Evolutionary conservation across 2,888 invertebrate species (phyloP).

Genomic region (Nephrotoma appendiculata): DNA sequence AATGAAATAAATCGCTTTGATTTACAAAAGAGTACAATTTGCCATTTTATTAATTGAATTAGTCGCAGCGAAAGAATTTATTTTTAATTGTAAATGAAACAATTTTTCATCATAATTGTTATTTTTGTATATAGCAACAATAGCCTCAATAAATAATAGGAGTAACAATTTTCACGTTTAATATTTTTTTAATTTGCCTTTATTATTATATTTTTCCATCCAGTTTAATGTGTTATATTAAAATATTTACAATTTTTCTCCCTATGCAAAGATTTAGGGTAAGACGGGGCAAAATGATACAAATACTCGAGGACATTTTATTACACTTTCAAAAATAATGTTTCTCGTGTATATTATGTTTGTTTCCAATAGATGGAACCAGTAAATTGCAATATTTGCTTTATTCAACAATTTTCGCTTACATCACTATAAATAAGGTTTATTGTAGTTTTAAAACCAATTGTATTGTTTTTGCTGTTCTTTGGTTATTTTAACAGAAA

Average conservation of each 20-base stretch:
- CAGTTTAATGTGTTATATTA: neutral
- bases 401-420: no score
- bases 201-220: neutral
- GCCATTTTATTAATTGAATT: neutral
- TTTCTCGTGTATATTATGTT: no score
- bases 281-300: no score
- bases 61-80: neutral
- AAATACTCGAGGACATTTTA: no score
- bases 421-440: no score
- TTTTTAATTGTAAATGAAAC: neutral
- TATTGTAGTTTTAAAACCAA: no score
- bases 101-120: neutral
- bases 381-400: no score
- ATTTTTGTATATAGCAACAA: neutral
- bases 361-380: no score
- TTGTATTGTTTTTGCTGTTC: no score
- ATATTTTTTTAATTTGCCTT: neutral
- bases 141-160: neutral
- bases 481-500: no score
- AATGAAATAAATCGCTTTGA: neutral
- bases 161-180: neutral
- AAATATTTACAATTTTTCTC: neutral
- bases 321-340: no score
- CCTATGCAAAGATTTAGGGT: neutral
- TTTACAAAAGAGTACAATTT: neutral